These are phyloP conservation scores for Desmodus rotundus DNA, from an alignment of 2,113 vertebrate species.

Conservation along the genomic window DNA sequence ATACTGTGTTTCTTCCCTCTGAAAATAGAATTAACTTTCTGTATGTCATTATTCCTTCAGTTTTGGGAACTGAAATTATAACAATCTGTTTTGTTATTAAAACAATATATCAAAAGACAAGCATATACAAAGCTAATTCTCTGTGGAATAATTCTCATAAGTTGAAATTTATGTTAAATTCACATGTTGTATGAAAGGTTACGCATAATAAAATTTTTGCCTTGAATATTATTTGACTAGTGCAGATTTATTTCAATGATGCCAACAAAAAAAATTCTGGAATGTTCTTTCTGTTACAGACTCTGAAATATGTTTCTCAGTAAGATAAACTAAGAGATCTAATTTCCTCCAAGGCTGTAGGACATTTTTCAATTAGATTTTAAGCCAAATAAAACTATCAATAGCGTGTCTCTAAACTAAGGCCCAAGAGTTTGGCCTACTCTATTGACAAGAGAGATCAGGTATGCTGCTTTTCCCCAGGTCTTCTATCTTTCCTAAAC, in stretches of 20 bases:
- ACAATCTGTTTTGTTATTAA: constrained; percentile 43
- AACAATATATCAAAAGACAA: constrained; percentile 51
- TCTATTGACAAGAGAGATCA: neutral
- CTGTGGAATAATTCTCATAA: constrained; percentile 47
- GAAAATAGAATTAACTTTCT: constrained; percentile 53
- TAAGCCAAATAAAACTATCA: constrained; percentile 48
- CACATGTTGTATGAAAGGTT: constrained; percentile 36
- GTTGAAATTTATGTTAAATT: constrained; percentile 48
- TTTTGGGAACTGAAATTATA: constrained; percentile 51
- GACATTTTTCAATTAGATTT: constrained; percentile 24
- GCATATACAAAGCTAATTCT: constrained; percentile 40
- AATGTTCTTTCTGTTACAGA: constrained; percentile 19
- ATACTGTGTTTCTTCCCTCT: neutral
- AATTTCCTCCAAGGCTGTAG: neutral
- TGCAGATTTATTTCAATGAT: constrained; percentile 34
- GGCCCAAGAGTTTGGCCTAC: neutral
- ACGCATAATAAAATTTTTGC: constrained; percentile 6
- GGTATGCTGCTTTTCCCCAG: neutral
- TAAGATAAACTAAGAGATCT: constrained; percentile 1
- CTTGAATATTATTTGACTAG: constrained; percentile 31
- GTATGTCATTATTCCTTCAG: neutral
- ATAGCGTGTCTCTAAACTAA: neutral
- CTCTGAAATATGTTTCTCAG: constrained; percentile 17
- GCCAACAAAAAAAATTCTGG: neutral
- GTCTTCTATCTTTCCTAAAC: neutral